Base-by-base conservation (phyloP, 2,888 invertebrate species). In the Aphidius colemani region DNA sequence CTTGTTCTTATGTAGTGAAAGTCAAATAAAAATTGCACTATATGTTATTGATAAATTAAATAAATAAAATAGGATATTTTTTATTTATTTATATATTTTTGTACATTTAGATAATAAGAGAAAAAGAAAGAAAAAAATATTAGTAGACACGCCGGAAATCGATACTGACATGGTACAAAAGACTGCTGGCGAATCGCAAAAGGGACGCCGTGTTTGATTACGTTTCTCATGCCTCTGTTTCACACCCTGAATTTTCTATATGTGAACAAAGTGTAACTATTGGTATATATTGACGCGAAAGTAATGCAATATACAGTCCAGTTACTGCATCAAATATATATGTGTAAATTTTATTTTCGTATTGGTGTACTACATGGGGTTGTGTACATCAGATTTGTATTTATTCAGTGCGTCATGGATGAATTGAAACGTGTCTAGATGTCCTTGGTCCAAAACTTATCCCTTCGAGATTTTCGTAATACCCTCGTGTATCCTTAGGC, bases 341-440 rank as follows among this genome's bases (percentile, higher is more conserved):
- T 13, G 6, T 48, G 13, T 48, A 11, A 48, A 50, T 18, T 60
- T 66, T 60, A 66, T 61, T 68, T 61, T 53, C 61, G 61, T 60
- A 55, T 62, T 56, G 9, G 56, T 45, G 9, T 11, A 57, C 61
- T 59, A 64, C 49, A 62, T 62, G 57, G 57, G 64, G 60, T 41
- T 45, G 46, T 41, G 62, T 9, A 58, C 53, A 30, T 62, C 61
- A n/a, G 58, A 53, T 46, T 55, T 41, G 57, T 74, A 72, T 77
- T 77, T 77, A 73, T 71, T 66, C 70, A 73, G 64, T 73, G 74
- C 73, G 75, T 74, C 74, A 73, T 70, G 70, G 68, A 50, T 60
- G 48, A 45, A 18, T 18, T 13, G 57, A 30, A 30, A 30, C 30
- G 51, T 51, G 53, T 61, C 61, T 45, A 53, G 45, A 53, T 44